Conservation (phyloP, 1,140 invertebrate species). For the Triops cancriformis region DNA sequence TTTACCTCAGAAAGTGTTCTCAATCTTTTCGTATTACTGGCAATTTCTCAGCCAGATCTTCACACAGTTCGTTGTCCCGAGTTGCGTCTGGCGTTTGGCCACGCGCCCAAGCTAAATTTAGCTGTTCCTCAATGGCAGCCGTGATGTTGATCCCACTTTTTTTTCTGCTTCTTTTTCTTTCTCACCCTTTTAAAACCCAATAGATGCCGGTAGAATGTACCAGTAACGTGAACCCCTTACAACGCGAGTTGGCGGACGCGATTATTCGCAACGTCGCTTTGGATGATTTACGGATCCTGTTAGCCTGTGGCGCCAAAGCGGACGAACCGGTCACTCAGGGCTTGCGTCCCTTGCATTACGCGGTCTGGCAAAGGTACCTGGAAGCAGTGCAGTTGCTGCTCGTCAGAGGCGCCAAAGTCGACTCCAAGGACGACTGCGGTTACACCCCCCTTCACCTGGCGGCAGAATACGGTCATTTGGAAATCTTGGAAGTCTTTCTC, state of each 20-base stretch:
- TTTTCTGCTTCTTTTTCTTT: not conserved
- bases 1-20: too few relatives aligned
- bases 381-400: conserved; percentile 68
- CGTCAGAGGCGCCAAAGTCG: conserved; percentile 66
- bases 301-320: conserved; percentile 75
- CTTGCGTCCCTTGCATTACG: conserved; percentile 80
- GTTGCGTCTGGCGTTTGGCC: too few relatives aligned
- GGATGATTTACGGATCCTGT: conserved; percentile 73
- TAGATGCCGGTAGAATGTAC: conserved; percentile 62
- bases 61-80: too few relatives aligned
- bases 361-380: conserved; percentile 72
- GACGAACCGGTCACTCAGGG: conserved; percentile 48
- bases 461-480: conserved; percentile 36
- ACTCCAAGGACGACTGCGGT: conserved; percentile 28
- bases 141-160: not conserved
- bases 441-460: conserved; percentile 33
- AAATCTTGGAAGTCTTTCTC: conserved; percentile 31
- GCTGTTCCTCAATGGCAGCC: too few relatives aligned
- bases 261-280: conserved; percentile 77
- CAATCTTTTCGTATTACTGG: too few relatives aligned
- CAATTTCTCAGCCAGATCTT: too few relatives aligned
- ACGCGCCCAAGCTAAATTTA: too few relatives aligned
- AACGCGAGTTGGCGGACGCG: conserved; percentile 78
- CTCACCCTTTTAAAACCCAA: not conserved
- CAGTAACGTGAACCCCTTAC: conserved; percentile 53